phyloP scores from a whole-genome alignment of 2,888 invertebrate species.

The Pyrochroa serraticornis region DNA sequence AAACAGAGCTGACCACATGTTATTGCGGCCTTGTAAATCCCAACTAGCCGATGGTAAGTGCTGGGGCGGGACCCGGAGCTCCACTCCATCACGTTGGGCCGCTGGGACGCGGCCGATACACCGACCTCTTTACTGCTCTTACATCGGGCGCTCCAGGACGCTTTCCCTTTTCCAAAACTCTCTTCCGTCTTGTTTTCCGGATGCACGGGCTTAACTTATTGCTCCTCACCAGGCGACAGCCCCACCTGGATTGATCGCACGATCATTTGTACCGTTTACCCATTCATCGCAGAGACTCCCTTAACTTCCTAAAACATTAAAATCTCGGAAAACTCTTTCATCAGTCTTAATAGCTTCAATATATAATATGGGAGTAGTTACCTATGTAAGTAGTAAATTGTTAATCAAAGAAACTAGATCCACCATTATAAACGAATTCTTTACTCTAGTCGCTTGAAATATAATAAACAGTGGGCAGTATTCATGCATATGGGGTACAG shows the following conservation, averaged over 20 bases:
- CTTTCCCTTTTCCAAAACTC: constrained; percentile 43
- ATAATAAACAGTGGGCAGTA: too few species aligned
- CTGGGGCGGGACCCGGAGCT: constrained; percentile 47
- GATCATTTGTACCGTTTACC: constrained; percentile 14
- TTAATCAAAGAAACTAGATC: too few species aligned
- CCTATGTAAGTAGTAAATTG: too few species aligned
- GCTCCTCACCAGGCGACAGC: constrained; percentile 40
- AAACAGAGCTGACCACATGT: constrained; percentile 48
- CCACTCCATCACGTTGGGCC: constrained; percentile 51
- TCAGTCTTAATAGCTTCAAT: too few species aligned
- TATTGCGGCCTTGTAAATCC: constrained; percentile 51
- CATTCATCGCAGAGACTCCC: background rate
- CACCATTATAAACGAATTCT: too few species aligned
- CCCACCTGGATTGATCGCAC: constrained; percentile 32
- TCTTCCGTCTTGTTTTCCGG: constrained; percentile 38
- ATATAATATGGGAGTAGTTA: too few species aligned
- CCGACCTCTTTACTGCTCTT: constrained; percentile 45
- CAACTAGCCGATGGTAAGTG: constrained; percentile 50
- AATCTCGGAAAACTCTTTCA: too few species aligned
- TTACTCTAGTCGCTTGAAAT: constrained; percentile 17
- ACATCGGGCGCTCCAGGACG: constrained; percentile 32
- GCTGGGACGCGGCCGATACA: constrained; percentile 40
- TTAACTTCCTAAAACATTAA: too few species aligned
- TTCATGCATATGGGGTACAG: background rate
- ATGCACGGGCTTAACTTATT: constrained; percentile 42